These are phyloP conservation scores for Apodemus speciosus DNA, from an alignment of 2,113 vertebrate genomes.

Conservation along the genomic window DNA sequence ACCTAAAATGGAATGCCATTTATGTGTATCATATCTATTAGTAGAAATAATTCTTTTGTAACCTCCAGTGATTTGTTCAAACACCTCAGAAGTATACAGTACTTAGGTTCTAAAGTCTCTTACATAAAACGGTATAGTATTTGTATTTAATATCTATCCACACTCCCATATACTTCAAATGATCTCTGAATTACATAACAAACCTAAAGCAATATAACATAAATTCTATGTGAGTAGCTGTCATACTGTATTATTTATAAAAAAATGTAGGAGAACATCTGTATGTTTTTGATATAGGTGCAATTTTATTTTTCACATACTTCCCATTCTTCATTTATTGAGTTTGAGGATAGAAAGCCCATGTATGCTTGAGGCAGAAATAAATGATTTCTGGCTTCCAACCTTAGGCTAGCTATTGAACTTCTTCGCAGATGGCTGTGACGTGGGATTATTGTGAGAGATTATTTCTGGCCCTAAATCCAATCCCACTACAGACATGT, in stretches of 20 bases:
- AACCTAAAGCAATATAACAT: neutral
- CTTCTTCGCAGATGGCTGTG: neutral
- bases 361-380: neutral
- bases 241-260: neutral
- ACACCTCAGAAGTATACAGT: neutral
- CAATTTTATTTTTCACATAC: neutral
- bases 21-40: neutral
- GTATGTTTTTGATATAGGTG: neutral
- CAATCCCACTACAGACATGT: neutral
- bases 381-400: neutral
- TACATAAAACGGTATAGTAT: neutral
- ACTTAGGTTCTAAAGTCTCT: neutral
- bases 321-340: neutral
- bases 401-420: neutral
- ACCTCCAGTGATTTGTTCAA: neutral
- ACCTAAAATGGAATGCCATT: neutral
- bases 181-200: neutral
- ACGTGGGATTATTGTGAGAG: neutral
- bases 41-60: neutral
- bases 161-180: neutral
- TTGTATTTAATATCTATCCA: neutral
- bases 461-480: neutral
- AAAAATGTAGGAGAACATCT: neutral
- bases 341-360: neutral
- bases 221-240: neutral